A percentile compares a stretch with the other conserved stretches of the same genome.
Conservation (phyloP, 2,797 vertebrate species). For the Prionace glauca region DNA sequence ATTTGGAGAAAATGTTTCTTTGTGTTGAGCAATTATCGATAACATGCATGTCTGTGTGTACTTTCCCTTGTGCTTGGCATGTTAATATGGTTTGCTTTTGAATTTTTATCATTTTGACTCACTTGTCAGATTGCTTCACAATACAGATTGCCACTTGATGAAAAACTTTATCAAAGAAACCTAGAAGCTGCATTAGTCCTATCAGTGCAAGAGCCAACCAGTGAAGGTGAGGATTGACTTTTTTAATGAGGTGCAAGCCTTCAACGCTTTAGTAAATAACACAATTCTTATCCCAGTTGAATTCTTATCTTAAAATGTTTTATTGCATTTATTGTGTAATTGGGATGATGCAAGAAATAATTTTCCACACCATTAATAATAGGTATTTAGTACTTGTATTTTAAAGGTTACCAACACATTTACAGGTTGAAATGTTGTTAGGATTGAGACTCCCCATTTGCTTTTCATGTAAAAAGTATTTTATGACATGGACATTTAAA, state of each 20-base stretch:
- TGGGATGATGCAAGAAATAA: background rate
- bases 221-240: slow-evolving; percentile 22
- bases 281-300: background rate
- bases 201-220: slow-evolving; percentile 62
- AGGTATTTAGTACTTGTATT: background rate
- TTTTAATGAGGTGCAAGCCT: background rate
- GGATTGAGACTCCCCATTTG: background rate
- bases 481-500: background rate
- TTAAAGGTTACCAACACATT: background rate
- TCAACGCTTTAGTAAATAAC: background rate
- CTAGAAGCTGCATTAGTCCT: slow-evolving; percentile 78
- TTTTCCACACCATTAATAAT: background rate
- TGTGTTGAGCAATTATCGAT: background rate
- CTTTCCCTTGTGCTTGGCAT: background rate
- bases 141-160: slow-evolving; percentile 67
- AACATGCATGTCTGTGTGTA: background rate
- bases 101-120: slow-evolving; percentile 1
- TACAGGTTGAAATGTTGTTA: background rate
- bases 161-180: slow-evolving; percentile 69
- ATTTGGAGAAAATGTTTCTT: background rate
- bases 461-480: background rate
- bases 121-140: slow-evolving; percentile 6
- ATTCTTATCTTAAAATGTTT: background rate
- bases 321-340: background rate
- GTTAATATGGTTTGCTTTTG: background rate